These are phyloP conservation scores for Amphiduros pacificus DNA, from an alignment of 2,888 invertebrate genomes.

Conservation along the genomic window DNA sequence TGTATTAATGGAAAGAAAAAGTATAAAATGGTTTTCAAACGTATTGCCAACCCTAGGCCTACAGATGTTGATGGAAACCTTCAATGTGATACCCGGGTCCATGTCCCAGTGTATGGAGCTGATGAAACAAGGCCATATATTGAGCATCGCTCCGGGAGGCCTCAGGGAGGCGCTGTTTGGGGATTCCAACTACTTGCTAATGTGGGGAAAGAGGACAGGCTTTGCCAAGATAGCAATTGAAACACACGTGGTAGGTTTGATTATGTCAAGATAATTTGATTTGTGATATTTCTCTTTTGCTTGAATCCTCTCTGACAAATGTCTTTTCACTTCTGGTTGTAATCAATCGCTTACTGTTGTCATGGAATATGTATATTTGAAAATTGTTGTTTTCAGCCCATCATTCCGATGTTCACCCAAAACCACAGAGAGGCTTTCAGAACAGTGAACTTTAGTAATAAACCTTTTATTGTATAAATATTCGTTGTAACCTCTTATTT, in stretches of 20 bases:
- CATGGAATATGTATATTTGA: no score
- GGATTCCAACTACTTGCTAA: constrained; percentile 82
- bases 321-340: no score
- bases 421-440: constrained; percentile 95
- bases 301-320: no score
- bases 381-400: constrained; percentile 76
- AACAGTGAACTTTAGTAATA: no score
- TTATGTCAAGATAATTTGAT: no score
- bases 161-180: constrained; percentile 89
- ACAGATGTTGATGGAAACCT: constrained; percentile 82
- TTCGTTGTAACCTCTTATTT: no score
- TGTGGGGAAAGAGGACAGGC: constrained; percentile 91
- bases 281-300: no score
- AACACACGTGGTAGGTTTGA: constrained; percentile 79
- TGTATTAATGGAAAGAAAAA: no score
- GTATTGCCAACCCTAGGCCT: no score
- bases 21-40: no score
- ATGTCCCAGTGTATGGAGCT: constrained; percentile 84
- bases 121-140: constrained; percentile 84
- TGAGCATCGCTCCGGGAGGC: constrained; percentile 67
- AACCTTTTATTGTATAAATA: no score
- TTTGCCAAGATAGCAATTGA: constrained; percentile 96
- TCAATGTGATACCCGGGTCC: constrained; percentile 90
- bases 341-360: no score
- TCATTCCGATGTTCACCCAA: constrained; percentile 95